Conservation (phyloP, 2,113 vertebrate species). For the Peucedramus taeniatus region DNA sequence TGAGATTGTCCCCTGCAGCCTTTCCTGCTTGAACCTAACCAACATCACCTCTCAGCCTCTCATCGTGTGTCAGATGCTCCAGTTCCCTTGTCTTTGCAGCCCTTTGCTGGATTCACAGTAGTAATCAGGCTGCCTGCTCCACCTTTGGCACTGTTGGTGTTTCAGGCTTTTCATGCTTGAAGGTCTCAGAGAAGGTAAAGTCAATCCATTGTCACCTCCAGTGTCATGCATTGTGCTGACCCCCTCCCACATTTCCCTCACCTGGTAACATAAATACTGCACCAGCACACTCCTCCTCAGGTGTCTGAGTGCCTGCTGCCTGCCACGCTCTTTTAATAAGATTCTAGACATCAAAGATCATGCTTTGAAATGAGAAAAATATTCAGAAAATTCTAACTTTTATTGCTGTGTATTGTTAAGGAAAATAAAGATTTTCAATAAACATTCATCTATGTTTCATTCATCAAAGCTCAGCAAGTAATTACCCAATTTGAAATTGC, state of each 20-base stretch:
- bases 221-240: neutral
- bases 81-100: neutral
- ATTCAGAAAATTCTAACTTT: neutral
- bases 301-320: neutral
- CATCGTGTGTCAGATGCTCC: rapidly evolving
- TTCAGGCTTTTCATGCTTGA: neutral
- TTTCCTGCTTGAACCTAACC: neutral
- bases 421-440: neutral
- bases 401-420: neutral
- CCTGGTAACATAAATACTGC: neutral
- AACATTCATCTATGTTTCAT: neutral
- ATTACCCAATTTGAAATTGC: neutral
- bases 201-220: neutral
- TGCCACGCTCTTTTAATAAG: neutral
- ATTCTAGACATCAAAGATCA: neutral
- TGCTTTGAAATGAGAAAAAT: neutral
- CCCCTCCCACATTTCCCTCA: neutral
- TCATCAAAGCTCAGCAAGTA: neutral
- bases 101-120: neutral
- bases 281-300: neutral
- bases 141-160: neutral
- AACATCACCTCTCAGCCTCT: neutral
- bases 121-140: neutral
- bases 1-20: too few species aligned
- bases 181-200: neutral